These are phyloP conservation scores for Heliconius nattereri DNA, from an alignment of 1,140 invertebrate species.

Conservation along the genomic window DNA sequence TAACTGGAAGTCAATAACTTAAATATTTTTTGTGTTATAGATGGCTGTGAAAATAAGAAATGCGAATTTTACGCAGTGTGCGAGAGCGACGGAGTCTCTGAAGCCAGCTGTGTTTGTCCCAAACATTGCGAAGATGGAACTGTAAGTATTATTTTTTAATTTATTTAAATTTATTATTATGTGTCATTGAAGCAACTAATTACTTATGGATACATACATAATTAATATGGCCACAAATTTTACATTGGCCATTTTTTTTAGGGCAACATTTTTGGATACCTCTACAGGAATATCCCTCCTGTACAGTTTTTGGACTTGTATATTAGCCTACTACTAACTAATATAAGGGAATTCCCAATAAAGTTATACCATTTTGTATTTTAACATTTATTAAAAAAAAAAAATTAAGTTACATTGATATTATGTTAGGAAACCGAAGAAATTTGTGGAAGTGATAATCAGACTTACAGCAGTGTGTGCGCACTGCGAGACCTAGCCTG, in stretches of 20 bases:
- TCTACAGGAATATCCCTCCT: too few relatives aligned
- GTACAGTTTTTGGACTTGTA: too few relatives aligned
- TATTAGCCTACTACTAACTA: too few relatives aligned
- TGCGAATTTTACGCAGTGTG: constrained; percentile 93
- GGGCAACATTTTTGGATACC: too few relatives aligned
- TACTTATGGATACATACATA: too few relatives aligned
- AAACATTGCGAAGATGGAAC: constrained; percentile 85
- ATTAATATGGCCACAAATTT: too few relatives aligned
- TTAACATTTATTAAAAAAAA: neutral
- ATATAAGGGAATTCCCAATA: too few relatives aligned
- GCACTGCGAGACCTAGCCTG: constrained; percentile 92
- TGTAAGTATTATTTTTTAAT: constrained; percentile 79
- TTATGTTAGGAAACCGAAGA: constrained; percentile 78
- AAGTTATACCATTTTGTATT: too few relatives aligned
- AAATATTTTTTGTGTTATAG: constrained; percentile 74
- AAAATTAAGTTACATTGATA: constrained; percentile 1
- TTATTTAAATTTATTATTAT: too few relatives aligned
- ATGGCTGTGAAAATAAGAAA: constrained; percentile 93
- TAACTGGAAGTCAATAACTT: neutral
- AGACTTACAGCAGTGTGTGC: constrained; percentile 93
- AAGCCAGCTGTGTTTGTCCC: constrained; percentile 91
- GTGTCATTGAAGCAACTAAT: too few relatives aligned
- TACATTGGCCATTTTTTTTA: too few relatives aligned
- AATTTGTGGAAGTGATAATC: constrained; percentile 93
- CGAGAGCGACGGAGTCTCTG: constrained; percentile 87